Base-by-base conservation (phyloP, 2,888 invertebrate species). In the Epirrita christyi region DNA sequence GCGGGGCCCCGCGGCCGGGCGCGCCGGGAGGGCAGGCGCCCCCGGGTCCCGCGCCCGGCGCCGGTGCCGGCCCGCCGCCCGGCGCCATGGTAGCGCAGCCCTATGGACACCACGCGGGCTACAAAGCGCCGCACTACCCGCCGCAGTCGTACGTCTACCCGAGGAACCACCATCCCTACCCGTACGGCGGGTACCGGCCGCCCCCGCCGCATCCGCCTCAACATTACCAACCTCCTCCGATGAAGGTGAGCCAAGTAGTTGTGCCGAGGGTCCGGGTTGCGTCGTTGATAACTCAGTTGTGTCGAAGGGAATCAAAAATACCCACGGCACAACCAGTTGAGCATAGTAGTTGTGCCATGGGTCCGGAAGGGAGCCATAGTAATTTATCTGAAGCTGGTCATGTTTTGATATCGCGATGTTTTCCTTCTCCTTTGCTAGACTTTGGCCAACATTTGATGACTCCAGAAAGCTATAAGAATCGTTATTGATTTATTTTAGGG, bases 141-240 rank as follows among this genome's bases (percentile, higher is more conserved):
- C 92, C 89, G 67, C 90, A 88, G 78, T 85, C 88, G 70, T 88
- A 91, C 71, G 86, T 83, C 58, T 88, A 88, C 70, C 91, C 91
- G 41, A 72, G 90, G 55, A 92, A 92, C 65, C 92, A 92, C 69
- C 92, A 91, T 51, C 92, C 92, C n/a, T 88, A 89, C 72, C 87
- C 86, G 50, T 90, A 92, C 80, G 85, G 86, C 78, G 86, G 86
- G 27, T 88, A 88, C 66, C 83, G 86, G 56, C 88, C 88, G 67
- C 84, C 88, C 61, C 86, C 86, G 58, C 88, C 86, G 61, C 89
- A 89, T 75, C 88, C 89, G 15, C 84, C 90, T 34, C 87, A 88
- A 52, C 90, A 90, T 61, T 90, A 90, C 66, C 88, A 85, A 59
- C 88, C 86, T 55, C 76, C 64, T 15, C 76, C 65, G 7, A 67